Base-by-base conservation (phyloP, 2,888 invertebrate genomes). In the Pristionchus japonicus region DNA sequence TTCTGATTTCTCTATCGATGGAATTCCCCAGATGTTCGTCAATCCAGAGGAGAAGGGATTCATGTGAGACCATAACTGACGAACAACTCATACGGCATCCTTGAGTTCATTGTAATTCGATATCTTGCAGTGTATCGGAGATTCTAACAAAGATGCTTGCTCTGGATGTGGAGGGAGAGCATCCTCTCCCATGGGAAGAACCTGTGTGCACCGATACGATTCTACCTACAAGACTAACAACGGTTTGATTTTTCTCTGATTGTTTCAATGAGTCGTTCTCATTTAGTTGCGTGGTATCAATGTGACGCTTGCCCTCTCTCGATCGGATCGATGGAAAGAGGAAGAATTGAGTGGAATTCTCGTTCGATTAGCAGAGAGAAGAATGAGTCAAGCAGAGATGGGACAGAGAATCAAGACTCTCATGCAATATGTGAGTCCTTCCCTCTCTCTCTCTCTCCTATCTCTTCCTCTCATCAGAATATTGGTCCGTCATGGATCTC, bases 11-110 rank as follows among this genome's bases (percentile, higher is more conserved):
- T 91, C 90, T 88, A 77, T 89, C 61, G 88, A 92, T 47, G 94
- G 94, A 86, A 95, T 96, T 90, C 96, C 96, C 86, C 96, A 92
- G 88, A 86, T 93, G 27, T 97, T 96, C 95, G 95, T 97, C 92
- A 96, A 97, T 0, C 96, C 97, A 88, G 97, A 97, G 94, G 97
- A 97, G 94, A 97, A 97, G 94, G 97, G 97, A 88, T 96, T 88
- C 89, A 57, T 92, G 93, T 92, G 64, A 90, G 91, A 87, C 20
- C n/a, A n/a, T n/a, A n/a, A n/a, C n/a, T n/a, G n/a, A n/a, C n/a
- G n/a, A n/a, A n/a, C n/a, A n/a, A n/a, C n/a, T n/a, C n/a, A n/a
- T n/a, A n/a, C n/a, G n/a, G n/a, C n/a, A n/a, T n/a, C n/a, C n/a
- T n/a, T n/a, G n/a, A n/a, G 9, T 40, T n/a, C 57, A 77, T 67